Base-by-base conservation (phyloP, 2,113 vertebrate species). In the Chlorodrepanis virens region DNA sequence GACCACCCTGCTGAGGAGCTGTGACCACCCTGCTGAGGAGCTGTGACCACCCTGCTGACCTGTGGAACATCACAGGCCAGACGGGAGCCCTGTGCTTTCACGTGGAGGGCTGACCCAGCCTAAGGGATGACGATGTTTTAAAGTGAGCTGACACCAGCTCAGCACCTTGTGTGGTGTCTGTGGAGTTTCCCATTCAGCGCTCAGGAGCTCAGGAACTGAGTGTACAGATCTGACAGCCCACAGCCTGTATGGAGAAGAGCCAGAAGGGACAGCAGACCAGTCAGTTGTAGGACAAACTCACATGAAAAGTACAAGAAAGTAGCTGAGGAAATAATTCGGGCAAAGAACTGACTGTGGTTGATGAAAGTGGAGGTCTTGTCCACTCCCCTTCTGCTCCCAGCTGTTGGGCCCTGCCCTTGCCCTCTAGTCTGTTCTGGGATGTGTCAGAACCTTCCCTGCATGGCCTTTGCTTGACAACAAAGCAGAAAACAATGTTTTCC, bases 101-200 rank as follows among this genome's bases (percentile, higher is more conserved):
- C 1, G 0, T 0, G 2, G 42, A 72, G 40, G 25, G 39, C 33
- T 93, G 65, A 49, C 19, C 10, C 23, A 63, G 49, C 1, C 8
- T 24, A 42, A 52, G 35, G 10, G 40, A 29, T 39, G 49, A 37
- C 3, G 8, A 21, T 42, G 37, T 1, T 44, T 10, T 40, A 22
- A 74, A 53, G 22, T 24, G 69, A 84, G 23, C 14, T 89, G 42
- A 10, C 14, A 14, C 33, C 39, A 17, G 42, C 11, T 35, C 64
- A 74, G 56, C 52, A 40, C 35, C 47, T 67, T 24, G 12, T 53
- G 14, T 17, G 44, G 39, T 20, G 31, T n/a, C 42, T 54, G 14
- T 9, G 21, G 72, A 21, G 8, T 39, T 78, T 78, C 69, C 4
- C 4, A 20, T 39, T 53, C 37, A 28, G 4, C 54, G 31, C 50